Conservation (phyloP, 2,113 vertebrate genomes). For the Oreocharis arfaki region DNA sequence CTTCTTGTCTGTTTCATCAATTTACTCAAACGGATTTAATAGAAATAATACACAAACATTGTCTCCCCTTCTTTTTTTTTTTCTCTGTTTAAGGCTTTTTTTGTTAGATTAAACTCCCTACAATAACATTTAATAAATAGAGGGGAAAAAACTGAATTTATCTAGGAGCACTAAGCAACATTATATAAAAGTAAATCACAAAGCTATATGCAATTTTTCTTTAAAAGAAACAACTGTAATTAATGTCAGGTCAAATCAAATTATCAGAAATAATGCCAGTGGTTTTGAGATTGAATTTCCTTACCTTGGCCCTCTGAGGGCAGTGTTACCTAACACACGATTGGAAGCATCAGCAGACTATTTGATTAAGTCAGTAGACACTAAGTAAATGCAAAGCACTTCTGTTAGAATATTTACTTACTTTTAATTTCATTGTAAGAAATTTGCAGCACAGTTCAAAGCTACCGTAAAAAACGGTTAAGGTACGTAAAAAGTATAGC, state of each 20-base stretch:
- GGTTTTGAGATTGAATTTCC: slow-evolving; percentile 71
- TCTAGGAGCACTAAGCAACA: neutral
- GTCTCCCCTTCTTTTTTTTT: neutral
- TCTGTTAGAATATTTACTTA: neutral
- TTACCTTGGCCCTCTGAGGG: slow-evolving; percentile 80
- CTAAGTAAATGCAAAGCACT: neutral
- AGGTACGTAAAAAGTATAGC: neutral
- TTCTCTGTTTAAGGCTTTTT: neutral
- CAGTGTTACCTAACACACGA: slow-evolving; percentile 75
- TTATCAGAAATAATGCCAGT: neutral
- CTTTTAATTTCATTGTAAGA: neutral
- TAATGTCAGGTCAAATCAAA: neutral
- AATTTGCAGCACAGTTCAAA: neutral
- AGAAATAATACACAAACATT: neutral
- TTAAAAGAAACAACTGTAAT: neutral
- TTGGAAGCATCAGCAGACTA: slow-evolving; percentile 37
- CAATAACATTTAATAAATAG: neutral
- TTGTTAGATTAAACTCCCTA: neutral
- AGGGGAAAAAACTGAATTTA: neutral
- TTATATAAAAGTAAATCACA: neutral
- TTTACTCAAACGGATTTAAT: neutral
- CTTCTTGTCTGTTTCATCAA: neutral
- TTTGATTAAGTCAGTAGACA: slow-evolving; percentile 21
- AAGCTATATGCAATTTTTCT: neutral
- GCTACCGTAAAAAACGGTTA: neutral